Evolutionary conservation across 1,140 invertebrate species (phyloP).

Genomic region (Drosophila sp.): DNA sequence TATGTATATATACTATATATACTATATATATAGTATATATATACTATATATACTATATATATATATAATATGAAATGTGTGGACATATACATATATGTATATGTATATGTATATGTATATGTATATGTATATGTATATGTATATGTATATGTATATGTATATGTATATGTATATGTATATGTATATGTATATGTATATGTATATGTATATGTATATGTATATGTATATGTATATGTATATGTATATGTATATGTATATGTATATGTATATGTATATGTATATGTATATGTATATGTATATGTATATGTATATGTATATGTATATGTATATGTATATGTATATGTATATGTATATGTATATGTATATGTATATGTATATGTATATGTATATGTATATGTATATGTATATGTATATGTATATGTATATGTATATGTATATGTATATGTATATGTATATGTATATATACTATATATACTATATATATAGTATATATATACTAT

Average conservation of each 20-base stretch:
- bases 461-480: conserved; percentile 8
- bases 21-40: no score
- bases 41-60: conserved; percentile 12
- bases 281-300: conserved; percentile 15
- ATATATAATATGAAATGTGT: conserved; percentile 4
- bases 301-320: conserved; percentile 6
- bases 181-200: conserved; percentile 8
- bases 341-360: conserved; percentile 8
- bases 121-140: neutral
- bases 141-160: conserved; percentile 9
- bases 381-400: conserved; percentile 17
- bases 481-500: conserved; percentile 20
- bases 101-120: conserved; percentile 14
- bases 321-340: conserved; percentile 8
- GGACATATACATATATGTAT: conserved; percentile 7
- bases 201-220: conserved; percentile 9
- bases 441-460: conserved; percentile 10
- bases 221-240: conserved; percentile 5
- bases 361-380: conserved; percentile 9
- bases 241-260: conserved; percentile 9
- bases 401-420: neutral
- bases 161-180: conserved; percentile 15
- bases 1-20: no score
- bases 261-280: conserved; percentile 8
- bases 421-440: conserved; percentile 10